phyloP scores from a whole-genome alignment of 2,113 vertebrate species.

The Austrofundulus limnaeus region DNA sequence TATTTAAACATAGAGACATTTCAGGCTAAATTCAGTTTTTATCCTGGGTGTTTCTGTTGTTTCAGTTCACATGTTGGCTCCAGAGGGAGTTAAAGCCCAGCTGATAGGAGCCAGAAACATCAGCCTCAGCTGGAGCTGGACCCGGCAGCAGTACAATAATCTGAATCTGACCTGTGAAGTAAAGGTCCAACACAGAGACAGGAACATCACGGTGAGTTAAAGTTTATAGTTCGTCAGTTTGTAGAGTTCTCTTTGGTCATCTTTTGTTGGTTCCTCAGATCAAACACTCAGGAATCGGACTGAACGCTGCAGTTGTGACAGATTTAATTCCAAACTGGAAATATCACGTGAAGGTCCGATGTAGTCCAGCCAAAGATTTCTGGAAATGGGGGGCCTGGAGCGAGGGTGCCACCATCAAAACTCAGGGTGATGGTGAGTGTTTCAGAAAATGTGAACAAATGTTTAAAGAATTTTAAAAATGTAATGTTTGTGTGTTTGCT shows the following conservation, averaged over 20 bases:
- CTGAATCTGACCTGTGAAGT: constrained; percentile 61
- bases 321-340: constrained; percentile 44
- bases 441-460: neutral
- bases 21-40: neutral
- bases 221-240: neutral
- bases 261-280: constrained; percentile 17
- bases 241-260: neutral
- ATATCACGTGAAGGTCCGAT: constrained; percentile 48
- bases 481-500: neutral
- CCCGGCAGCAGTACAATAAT: neutral
- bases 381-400: constrained; percentile 76
- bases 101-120: constrained; percentile 41
- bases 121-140: constrained; percentile 61
- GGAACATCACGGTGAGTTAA: constrained; percentile 30
- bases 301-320: constrained; percentile 11
- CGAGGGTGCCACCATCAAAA: constrained; percentile 6
- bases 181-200: neutral
- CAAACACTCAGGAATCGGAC: constrained; percentile 21
- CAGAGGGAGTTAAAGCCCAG: neutral
- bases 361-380: constrained; percentile 52
- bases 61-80: constrained; percentile 66
- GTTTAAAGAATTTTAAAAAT: accelerated
- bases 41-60: neutral
- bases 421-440: constrained; percentile 64
- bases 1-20: too few relatives aligned